A percentile compares a stretch with the other conserved stretches of the same genome.
Evolutionary conservation across 2,797 vertebrate genomes (phyloP).

Genomic region (Enteromius treurensis): DNA sequence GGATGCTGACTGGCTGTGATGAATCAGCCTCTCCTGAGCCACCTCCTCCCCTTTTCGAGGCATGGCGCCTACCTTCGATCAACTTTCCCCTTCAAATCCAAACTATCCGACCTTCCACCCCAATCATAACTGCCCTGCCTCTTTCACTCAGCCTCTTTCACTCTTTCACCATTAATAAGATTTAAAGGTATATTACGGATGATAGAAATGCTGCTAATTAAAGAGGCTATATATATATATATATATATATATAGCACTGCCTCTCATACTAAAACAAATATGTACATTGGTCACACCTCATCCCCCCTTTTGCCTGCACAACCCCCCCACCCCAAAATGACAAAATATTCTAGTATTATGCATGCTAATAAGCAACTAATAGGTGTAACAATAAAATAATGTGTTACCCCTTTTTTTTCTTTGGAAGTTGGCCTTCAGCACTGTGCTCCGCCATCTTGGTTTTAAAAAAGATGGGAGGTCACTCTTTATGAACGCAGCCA

Average conservation of each 20-base stretch:
- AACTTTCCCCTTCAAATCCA: constrained; percentile 3
- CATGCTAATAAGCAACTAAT: no score
- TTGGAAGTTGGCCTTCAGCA: no score
- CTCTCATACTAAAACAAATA: neutral
- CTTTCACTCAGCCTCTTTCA: no score
- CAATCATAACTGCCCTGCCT: constrained; percentile 11
- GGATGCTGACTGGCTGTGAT: constrained; percentile 33
- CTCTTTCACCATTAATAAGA: neutral
- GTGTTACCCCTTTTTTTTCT: no score
- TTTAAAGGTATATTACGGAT: neutral
- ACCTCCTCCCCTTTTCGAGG: neutral
- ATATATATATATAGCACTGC: neutral
- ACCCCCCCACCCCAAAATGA: no score
- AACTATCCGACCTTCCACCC: constrained; percentile 13
- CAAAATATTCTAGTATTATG: no score
- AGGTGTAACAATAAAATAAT: no score
- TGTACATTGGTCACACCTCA: neutral
- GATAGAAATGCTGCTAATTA: neutral
- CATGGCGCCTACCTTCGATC: constrained; percentile 21
- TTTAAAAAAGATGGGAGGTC: no score
- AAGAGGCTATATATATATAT: neutral
- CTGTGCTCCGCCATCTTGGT: no score
- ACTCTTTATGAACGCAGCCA: no score
- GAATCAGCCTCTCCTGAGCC: constrained; percentile 43
- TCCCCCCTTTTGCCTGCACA: neutral